Evolutionary conservation across 2,113 vertebrate species (phyloP), one percentile per base, ranked within the genome.

Genomic region (Genyomyrus donnyi): DNA sequence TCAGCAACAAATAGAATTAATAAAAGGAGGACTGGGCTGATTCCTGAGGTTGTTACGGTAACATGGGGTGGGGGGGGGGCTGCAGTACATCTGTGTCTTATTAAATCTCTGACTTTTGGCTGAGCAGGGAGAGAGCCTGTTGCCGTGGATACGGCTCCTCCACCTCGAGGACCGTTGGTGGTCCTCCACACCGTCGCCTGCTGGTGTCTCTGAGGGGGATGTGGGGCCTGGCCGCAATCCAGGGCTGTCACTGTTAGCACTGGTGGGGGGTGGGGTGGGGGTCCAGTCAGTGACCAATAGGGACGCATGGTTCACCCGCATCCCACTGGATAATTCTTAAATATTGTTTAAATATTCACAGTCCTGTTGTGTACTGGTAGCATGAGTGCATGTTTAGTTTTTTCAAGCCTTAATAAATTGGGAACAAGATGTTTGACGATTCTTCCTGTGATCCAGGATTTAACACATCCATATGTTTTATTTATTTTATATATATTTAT

Each of bases 71-170:
- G 39, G 39, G 39, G 39, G 39, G 39, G 39, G 39, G 89, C 52
- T 89, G 90, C 90, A 53, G 90, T 88, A 90, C 86, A 93, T 89
- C 90, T 92, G 86, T 91, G 93, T 90, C 90, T 90, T 93, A 91
- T 92, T 56, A 74, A 93, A 91, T 93, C 62, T 88, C 89, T 92
- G 93, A 95, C 93, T 94, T 95, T 94, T 93, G 93, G 90, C 92
- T 91, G 62, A 70, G 88, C n/a, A 90, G 35, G 74, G 91, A 87
- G 49, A 66, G 84, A 94, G 92, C 91, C 91, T 93, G 95, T 96
- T 96, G 95, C 95, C 95, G 92, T 95, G 95, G 95, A 95, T 95
- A 96, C 95, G 89, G 89, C 89, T 91, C 89, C 92, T 88, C 58
- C 85, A 84, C 35, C 89, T 86, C 89, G 9, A 5, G 66, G 87